Conservation (phyloP, 2,888 invertebrate genomes). For the Philereme transversata region DNA sequence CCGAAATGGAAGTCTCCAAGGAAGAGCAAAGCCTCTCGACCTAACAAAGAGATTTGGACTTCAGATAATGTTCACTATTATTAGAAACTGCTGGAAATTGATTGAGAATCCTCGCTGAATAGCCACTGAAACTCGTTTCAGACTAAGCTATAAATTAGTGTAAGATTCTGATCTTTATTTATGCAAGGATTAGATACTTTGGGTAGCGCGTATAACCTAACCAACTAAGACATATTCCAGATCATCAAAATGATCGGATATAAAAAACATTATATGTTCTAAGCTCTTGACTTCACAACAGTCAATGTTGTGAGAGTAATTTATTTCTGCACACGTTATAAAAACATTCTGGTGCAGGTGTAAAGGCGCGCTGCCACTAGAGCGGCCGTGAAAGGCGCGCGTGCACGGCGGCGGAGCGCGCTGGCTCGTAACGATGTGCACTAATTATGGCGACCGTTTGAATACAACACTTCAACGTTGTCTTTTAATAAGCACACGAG, state of each 20-base stretch:
- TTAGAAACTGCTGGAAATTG: slow-evolving; percentile 32
- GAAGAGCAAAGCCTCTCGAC: slow-evolving; percentile 19
- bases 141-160: background rate
- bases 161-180: too few relatives aligned
- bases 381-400: slow-evolving; percentile 11
- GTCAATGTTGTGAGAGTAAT: background rate
- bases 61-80: slow-evolving; percentile 34
- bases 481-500: slow-evolving; percentile 22
- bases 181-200: too few relatives aligned
- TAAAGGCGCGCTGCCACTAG: slow-evolving; percentile 12
- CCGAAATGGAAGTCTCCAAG: slow-evolving; percentile 27
- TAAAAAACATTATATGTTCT: too few relatives aligned
- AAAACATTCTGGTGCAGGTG: slow-evolving; percentile 3
- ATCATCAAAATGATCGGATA: too few relatives aligned
- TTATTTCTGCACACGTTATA: background rate
- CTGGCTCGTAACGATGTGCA: slow-evolving; percentile 33
- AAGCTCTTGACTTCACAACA: background rate
- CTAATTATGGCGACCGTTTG: slow-evolving; percentile 28
- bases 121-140: slow-evolving; percentile 8
- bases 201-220: too few relatives aligned
- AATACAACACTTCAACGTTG: slow-evolving; percentile 26
- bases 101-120: slow-evolving; percentile 30
- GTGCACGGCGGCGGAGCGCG: slow-evolving; percentile 12
- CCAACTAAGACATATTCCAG: too few relatives aligned
- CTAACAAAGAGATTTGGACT: slow-evolving; percentile 36